A percentile compares a stretch with the other conserved stretches of the same genome.
phyloP scores from a whole-genome alignment of 2,888 invertebrate genomes.

The Chrysomela aeneicollis region DNA sequence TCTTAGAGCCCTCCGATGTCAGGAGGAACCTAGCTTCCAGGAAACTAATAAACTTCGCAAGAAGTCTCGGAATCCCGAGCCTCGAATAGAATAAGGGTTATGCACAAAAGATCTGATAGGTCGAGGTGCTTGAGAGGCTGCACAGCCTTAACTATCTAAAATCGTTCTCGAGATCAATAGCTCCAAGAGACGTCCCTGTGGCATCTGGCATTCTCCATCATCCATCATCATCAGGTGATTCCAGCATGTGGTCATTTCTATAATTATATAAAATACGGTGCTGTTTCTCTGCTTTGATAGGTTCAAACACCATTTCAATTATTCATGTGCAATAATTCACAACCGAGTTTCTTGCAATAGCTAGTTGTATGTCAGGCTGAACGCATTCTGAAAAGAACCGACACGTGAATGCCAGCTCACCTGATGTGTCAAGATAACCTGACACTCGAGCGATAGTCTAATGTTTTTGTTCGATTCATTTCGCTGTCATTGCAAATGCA shows the following conservation, averaged over 20 bases:
- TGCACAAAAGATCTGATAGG: too few species aligned
- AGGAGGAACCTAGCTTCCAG: too few species aligned
- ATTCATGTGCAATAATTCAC: conserved; percentile 15
- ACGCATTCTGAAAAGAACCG: conserved; percentile 22
- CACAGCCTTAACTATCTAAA: too few species aligned
- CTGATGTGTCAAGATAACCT: not conserved
- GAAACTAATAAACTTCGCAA: too few species aligned
- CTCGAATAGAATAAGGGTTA: too few species aligned
- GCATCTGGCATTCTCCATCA: too few species aligned
- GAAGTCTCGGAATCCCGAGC: too few species aligned
- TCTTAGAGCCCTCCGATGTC: too few species aligned
- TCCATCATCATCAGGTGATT: too few species aligned
- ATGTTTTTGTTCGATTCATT: not conserved
- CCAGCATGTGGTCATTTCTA: not conserved
- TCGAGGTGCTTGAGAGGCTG: too few species aligned
- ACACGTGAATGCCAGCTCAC: conserved; percentile 28
- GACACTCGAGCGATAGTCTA: not conserved
- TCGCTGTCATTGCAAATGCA: not conserved
- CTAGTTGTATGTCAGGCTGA: conserved; percentile 31
- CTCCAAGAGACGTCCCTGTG: too few species aligned
- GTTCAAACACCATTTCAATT: conserved; percentile 10
- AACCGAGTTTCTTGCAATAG: conserved; percentile 14
- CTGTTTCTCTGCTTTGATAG: not conserved
- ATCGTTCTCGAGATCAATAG: too few species aligned
- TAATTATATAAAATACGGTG: not conserved